These are phyloP conservation scores for Crotalus adamanteus DNA, from an alignment of 2,797 vertebrate genomes.

Conservation along the genomic window DNA sequence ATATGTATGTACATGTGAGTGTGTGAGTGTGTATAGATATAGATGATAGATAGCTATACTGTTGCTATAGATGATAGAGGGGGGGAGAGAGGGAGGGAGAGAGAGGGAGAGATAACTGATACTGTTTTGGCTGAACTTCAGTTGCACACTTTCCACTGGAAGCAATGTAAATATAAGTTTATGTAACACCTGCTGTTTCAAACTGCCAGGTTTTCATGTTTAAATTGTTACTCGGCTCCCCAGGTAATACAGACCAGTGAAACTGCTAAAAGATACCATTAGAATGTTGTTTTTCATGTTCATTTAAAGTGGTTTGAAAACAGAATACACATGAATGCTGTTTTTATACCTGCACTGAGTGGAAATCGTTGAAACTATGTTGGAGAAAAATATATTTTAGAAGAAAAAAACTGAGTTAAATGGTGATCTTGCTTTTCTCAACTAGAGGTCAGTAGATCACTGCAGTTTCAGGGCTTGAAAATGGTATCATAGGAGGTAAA, in stretches of 20 bases:
- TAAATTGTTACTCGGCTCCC: neutral
- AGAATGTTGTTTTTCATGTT: constrained; percentile 31
- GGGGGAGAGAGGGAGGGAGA: too few species aligned
- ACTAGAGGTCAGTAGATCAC: constrained; percentile 62
- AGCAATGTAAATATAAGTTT: constrained; percentile 1
- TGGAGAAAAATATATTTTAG: constrained; percentile 26
- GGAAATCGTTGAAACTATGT: constrained; percentile 3
- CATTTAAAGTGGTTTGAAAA: constrained; percentile 36
- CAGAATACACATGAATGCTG: constrained; percentile 7
- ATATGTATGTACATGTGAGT: neutral
- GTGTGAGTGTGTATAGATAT: too few species aligned
- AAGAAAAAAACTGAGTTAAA: constrained; percentile 20
- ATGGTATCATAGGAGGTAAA: constrained; percentile 24
- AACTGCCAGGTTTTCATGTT: constrained; percentile 23
- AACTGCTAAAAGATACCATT: neutral
- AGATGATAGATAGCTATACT: too few species aligned
- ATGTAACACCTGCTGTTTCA: constrained; percentile 12
- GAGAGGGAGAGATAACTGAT: neutral
- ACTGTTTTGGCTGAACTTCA: neutral
- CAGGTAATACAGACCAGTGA: neutral
- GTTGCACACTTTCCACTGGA: neutral
- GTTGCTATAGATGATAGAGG: too few species aligned
- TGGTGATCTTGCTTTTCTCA: constrained; percentile 56
- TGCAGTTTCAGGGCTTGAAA: constrained; percentile 33
- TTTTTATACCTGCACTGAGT: constrained; percentile 4